phyloP scores from a whole-genome alignment of 2,113 vertebrate genomes.

The Coryphaenoides rupestris region DNA sequence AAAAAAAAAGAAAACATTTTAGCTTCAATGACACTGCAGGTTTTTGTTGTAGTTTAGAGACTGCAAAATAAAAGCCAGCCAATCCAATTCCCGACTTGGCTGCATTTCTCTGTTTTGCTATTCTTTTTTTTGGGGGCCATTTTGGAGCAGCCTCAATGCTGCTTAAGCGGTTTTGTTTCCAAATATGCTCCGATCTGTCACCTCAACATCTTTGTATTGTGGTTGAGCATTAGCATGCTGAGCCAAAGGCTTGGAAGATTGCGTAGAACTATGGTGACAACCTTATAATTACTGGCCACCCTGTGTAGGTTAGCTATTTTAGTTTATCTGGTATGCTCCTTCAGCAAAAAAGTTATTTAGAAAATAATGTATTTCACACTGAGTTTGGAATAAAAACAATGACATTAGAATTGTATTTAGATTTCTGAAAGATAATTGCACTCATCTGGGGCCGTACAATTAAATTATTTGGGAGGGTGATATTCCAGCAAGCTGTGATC shows the following conservation, averaged over 20 bases:
- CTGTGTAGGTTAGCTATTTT: background rate
- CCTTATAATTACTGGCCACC: conserved; percentile 2
- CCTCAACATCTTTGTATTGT: background rate
- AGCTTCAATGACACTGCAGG: background rate
- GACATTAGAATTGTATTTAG: conserved; percentile 28
- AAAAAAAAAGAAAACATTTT: background rate
- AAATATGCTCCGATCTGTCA: background rate
- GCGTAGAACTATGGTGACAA: background rate
- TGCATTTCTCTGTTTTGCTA: background rate
- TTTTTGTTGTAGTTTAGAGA: background rate
- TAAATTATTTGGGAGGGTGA: conserved; percentile 63
- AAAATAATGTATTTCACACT: conserved; percentile 12
- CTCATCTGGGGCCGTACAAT: conserved; percentile 65
- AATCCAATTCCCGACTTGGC: background rate
- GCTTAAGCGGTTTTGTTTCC: background rate
- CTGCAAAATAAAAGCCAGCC: background rate
- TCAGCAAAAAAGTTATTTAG: background rate
- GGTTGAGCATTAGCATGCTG: background rate
- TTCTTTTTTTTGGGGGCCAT: too few relatives aligned
- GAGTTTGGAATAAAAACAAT: conserved; percentile 16
- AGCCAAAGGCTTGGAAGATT: background rate
- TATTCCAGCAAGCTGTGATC: conserved; percentile 63
- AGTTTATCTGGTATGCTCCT: background rate
- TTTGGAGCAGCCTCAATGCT: too few relatives aligned
- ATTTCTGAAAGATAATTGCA: conserved; percentile 61